Evolutionary conservation across 2,113 vertebrate species (phyloP), one percentile per base, ranked within the genome.

Genomic region (Micronycteris hirsuta): DNA sequence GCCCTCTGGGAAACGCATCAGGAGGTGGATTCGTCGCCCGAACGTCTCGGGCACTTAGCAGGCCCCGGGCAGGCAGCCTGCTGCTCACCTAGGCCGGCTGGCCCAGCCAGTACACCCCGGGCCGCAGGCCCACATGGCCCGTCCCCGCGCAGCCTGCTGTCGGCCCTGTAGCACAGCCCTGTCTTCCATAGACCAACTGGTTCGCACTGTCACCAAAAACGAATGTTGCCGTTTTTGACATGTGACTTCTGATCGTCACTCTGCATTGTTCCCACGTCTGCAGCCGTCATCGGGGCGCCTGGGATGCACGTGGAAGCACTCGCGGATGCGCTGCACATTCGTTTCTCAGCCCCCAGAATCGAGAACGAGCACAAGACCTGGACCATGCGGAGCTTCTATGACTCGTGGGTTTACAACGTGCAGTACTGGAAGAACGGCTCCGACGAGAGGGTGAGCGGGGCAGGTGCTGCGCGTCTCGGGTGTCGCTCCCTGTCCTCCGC

Each of bases 221-320:
- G 41, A 38, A 8, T 45, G 5, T 36, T 26, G 33, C 26, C 74
- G 2, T 52, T 86, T 81, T 52, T 45, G 45, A 54, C 80, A n/a
- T 38, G 61, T 68, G 81, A 16, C 16, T 88, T 92, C 71, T 86
- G 33, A 89, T 80, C 49, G 43, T 74, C 56, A 5, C 43, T 54
- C 67, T 94, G 38, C 38, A 87, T 47, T 41, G 0, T 95, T 95
- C 41, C 78, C 68, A 0, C 19, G 0, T 88, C 16, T 58, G 20
- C 26, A 99, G 98, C 98, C 14, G 0, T 65, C 7, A 95, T 99
- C 4, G 98, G 98, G 13, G 96, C 98, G 70, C 98, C 98, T 4
- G 74, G 58, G 2, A 65, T 98, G 11, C 54, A 94, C 36, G 94
- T 98, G 67, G 96, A 97, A 67, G 97, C 97, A 0, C 92, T 97